These are phyloP conservation scores for Drosophila novamexicana DNA, from an alignment of 1,140 invertebrate species.

Conservation along the genomic window DNA sequence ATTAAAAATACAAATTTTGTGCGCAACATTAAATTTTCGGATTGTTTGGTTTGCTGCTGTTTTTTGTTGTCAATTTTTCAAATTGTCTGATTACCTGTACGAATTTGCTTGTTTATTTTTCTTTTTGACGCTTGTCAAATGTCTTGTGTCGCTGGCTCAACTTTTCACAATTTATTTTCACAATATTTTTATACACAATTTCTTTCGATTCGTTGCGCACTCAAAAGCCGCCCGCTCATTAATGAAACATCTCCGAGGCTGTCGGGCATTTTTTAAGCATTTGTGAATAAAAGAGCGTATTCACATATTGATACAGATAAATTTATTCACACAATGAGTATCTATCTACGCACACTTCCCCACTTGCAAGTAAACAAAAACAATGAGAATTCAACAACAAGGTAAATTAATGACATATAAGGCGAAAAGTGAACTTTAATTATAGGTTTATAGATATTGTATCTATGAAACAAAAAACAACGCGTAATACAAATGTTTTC, in stretches of 20 bases:
- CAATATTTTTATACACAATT: slow-evolving; percentile 12
- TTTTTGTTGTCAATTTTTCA: slow-evolving; percentile 12
- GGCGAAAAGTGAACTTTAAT: slow-evolving; percentile 56
- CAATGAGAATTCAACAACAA: slow-evolving; percentile 43
- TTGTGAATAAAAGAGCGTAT: slow-evolving; percentile 30
- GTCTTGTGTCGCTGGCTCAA: slow-evolving; percentile 22
- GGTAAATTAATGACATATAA: slow-evolving; percentile 35
- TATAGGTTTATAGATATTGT: slow-evolving; percentile 77
- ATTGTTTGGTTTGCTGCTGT: slow-evolving; percentile 2
- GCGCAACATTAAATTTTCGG: slow-evolving; percentile 10
- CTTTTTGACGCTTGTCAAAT: slow-evolving; percentile 26
- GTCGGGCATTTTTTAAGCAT: slow-evolving; percentile 53
- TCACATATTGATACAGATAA: slow-evolving; percentile 44
- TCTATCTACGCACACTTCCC: slow-evolving; percentile 18
- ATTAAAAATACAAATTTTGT: slow-evolving; percentile 41
- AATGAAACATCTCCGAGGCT: slow-evolving; percentile 52
- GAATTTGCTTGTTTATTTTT: slow-evolving; percentile 34
- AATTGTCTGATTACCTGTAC: slow-evolving; percentile 33
- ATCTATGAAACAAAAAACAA: slow-evolving; percentile 50
- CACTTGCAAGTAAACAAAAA: slow-evolving; percentile 57
- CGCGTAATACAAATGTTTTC: slow-evolving; percentile 57
- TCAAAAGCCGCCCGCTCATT: slow-evolving; percentile 41
- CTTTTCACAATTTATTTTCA: slow-evolving; percentile 36
- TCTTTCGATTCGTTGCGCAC: slow-evolving; percentile 44
- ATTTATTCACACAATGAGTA: slow-evolving; percentile 15